These are phyloP conservation scores for Ascaphus truei DNA, from an alignment of 2,113 vertebrate genomes.

Conservation along the genomic window DNA sequence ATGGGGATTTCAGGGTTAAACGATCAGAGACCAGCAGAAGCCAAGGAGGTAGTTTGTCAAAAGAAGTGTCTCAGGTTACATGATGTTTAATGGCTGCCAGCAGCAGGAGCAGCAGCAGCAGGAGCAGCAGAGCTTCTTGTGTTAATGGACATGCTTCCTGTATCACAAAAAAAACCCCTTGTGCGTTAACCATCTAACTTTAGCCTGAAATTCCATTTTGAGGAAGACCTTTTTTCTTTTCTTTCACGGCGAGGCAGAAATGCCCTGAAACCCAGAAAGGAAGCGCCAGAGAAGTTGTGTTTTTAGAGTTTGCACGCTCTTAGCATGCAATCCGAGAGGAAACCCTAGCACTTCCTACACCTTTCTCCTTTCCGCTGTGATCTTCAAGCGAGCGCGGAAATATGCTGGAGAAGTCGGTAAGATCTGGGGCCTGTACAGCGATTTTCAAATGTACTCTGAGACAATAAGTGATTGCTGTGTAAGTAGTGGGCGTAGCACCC, in stretches of 20 bases:
- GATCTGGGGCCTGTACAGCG: neutral
- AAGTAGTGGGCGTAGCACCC: no score
- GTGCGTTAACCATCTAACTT: neutral
- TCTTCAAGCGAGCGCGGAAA: neutral
- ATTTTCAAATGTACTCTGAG: neutral
- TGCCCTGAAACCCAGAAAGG: neutral
- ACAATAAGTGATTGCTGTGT: no score
- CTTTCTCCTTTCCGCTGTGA: neutral
- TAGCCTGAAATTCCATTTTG: neutral
- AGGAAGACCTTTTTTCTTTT: constrained; percentile 3
- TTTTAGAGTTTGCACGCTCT: constrained; percentile 2
- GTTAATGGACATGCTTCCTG: constrained; percentile 15
- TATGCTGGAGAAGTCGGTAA: neutral
- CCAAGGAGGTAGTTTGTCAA: neutral
- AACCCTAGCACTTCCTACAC: constrained; percentile 1
- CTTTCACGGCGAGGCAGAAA: neutral
- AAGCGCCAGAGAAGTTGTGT: neutral
- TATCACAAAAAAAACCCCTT: neutral
- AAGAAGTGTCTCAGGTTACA: constrained; percentile 29
- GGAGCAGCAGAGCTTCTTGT: neutral
- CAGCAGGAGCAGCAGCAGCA: no score
- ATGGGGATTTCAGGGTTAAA: neutral
- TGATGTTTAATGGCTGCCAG: constrained; percentile 15
- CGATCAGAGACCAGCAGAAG: neutral
- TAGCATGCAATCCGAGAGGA: constrained; percentile 3